phyloP scores from a whole-genome alignment of 2,113 vertebrate genomes.

The Serinus canaria region DNA sequence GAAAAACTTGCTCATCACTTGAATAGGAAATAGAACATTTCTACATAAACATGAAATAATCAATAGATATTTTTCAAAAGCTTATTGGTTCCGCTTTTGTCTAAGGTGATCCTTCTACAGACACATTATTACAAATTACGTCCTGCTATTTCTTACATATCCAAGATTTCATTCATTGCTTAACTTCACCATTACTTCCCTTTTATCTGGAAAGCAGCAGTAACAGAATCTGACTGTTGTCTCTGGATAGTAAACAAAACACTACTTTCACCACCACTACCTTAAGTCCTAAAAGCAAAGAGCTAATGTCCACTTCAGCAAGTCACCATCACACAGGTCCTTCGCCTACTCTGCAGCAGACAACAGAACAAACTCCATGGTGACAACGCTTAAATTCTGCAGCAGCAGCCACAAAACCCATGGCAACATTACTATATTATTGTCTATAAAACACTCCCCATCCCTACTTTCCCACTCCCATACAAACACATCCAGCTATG shows the following conservation, averaged over 20 bases:
- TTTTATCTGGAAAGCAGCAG: background rate
- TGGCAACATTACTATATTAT: constrained; percentile 48
- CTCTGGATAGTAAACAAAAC: background rate
- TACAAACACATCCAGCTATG: constrained; percentile 22
- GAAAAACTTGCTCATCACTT: background rate
- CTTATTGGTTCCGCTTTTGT: background rate
- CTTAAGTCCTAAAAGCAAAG: background rate
- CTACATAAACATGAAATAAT: background rate
- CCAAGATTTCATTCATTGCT: background rate
- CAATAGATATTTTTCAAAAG: background rate
- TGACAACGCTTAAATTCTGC: background rate
- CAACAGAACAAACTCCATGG: background rate
- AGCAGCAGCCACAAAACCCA: constrained; percentile 24
- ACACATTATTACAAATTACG: background rate
- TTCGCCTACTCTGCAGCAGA: background rate
- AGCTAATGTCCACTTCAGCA: background rate
- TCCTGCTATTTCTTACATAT: background rate
- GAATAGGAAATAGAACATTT: background rate
- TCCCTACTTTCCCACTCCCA: background rate
- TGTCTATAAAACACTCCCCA: constrained; percentile 22
- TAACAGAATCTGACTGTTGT: background rate
- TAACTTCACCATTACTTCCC: background rate
- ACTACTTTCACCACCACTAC: background rate
- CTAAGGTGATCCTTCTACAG: background rate
- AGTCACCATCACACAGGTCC: background rate